phyloP scores from a whole-genome alignment of 1,140 invertebrate genomes.

The Diorhabda elongata region DNA sequence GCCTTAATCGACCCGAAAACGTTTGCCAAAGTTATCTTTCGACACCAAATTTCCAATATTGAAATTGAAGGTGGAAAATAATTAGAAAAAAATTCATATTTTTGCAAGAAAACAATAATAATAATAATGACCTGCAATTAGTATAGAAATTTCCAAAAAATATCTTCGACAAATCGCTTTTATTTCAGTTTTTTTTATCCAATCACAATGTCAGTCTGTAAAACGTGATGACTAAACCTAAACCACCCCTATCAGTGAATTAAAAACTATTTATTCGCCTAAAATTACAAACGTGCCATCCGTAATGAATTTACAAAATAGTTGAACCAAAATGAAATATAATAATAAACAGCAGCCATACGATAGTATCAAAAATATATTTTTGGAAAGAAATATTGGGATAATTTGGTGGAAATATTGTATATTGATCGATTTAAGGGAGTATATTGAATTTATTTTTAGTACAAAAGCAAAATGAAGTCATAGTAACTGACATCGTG shows the following conservation, averaged over 20 bases:
- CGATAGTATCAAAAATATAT: constrained; percentile 30
- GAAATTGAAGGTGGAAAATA: no score
- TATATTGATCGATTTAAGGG: neutral
- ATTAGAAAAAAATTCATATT: no score
- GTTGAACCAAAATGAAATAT: neutral
- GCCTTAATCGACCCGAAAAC: no score
- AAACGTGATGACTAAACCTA: neutral
- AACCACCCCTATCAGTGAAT: neutral
- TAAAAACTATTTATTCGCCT: neutral
- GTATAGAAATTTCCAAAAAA: neutral
- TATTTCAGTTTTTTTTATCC: neutral
- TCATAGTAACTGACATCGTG: no score
- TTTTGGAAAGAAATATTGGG: constrained; percentile 20
- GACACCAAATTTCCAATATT: no score
- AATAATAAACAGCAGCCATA: constrained; percentile 16
- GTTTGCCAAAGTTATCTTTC: no score
- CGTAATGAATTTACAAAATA: neutral
- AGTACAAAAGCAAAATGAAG: no score
- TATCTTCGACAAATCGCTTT: neutral
- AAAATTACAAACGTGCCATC: neutral
- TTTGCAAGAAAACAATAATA: no score
- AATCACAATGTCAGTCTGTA: neutral
- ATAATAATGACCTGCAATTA: no score
- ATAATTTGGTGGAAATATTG: neutral
- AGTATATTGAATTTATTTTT: neutral